These are phyloP conservation scores for Atopsyche davidsoni DNA, from an alignment of 1,140 invertebrate species.

Conservation along the genomic window DNA sequence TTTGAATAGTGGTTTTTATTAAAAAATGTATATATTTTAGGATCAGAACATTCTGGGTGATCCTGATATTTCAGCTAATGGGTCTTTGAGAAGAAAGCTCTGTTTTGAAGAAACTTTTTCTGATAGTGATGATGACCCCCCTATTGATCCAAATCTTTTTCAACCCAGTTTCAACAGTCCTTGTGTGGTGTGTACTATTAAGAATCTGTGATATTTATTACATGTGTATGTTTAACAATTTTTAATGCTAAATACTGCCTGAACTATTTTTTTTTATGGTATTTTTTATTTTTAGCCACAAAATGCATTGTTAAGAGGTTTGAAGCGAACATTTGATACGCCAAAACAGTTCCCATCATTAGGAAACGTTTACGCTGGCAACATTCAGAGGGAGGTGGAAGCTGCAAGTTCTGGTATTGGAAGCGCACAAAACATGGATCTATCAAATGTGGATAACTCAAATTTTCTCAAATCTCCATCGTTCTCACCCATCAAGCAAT, in stretches of 20 bases:
- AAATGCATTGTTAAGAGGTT: conserved; percentile 36
- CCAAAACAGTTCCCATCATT: no score
- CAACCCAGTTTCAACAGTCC: conserved; percentile 6
- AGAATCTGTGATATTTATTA: neutral
- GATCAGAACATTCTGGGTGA: conserved; percentile 33
- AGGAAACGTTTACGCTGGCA: no score
- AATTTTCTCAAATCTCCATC: conserved; percentile 22
- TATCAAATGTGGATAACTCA: conserved; percentile 5
- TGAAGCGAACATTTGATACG: conserved; percentile 42
- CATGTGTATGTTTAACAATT: no score
- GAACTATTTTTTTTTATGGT: neutral
- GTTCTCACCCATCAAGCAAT: conserved; percentile 23
- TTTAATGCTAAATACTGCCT: neutral
- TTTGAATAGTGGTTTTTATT: neutral
- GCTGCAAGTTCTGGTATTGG: no score
- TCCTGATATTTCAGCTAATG: conserved; percentile 45
- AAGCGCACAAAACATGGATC: no score
- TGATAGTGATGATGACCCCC: conserved; percentile 20
- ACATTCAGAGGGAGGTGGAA: no score
- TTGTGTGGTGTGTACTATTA: neutral
- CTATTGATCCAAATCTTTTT: conserved; percentile 4
- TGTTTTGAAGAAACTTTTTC: conserved; percentile 37
- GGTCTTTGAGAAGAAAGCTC: conserved; percentile 39
- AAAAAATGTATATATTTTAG: conserved; percentile 11
- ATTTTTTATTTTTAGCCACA: conserved; percentile 32